Conservation (phyloP, 2,797 vertebrate species). For the Acipenser oxyrinchus region DNA sequence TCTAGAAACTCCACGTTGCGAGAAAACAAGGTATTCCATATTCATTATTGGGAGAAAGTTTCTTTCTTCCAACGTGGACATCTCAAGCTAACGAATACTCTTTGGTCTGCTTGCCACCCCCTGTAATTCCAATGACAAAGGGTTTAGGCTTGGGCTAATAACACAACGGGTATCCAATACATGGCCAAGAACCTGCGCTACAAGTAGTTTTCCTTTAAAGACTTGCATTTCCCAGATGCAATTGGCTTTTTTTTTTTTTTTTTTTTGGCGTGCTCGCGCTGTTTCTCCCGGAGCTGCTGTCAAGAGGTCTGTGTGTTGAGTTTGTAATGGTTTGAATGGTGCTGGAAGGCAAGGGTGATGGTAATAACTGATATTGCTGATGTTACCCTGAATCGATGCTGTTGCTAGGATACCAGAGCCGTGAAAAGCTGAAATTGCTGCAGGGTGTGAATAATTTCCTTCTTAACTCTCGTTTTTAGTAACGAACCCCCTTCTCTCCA, state of each 20-base stretch:
- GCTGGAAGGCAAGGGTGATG: constrained; percentile 25
- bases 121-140: constrained; percentile 18
- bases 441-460: not conserved
- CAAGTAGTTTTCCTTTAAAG: constrained; percentile 12
- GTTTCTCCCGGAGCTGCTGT: constrained; percentile 22
- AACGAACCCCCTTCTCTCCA: not conserved
- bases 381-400: constrained; percentile 28
- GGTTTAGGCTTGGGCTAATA: constrained; percentile 3
- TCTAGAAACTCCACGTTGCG: constrained; percentile 10
- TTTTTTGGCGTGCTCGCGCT: constrained; percentile 15
- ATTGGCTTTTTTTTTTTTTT: constrained; percentile 4
- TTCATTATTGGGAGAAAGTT: constrained; percentile 32
- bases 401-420: constrained; percentile 39
- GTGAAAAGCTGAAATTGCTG: not conserved
- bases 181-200: constrained; percentile 17
- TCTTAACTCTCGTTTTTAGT: not conserved
- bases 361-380: constrained; percentile 21
- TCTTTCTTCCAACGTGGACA: constrained; percentile 20
- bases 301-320: constrained; percentile 19
- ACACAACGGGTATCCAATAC: not conserved
- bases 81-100: constrained; percentile 15
- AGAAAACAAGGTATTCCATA: constrained; percentile 6
- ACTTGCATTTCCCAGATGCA: constrained; percentile 10
- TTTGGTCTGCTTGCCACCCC: constrained; percentile 11
- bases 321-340: constrained; percentile 25